Evolutionary conservation across 2,113 vertebrate genomes (phyloP).

Genomic region (Mastomys coucha): DNA sequence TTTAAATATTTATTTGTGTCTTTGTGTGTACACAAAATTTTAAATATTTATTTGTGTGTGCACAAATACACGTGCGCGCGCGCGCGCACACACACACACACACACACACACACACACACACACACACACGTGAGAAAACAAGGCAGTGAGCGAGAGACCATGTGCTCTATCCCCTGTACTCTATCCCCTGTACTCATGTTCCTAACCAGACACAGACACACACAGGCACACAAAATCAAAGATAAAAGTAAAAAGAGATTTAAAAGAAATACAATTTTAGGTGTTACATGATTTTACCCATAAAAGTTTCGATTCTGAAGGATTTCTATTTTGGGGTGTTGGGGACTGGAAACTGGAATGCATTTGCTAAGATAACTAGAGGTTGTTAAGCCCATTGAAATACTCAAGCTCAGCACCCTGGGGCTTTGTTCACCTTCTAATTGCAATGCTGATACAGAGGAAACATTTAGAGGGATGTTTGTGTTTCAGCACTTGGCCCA

Average conservation of each 20-base stretch:
- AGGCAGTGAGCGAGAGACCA: neutral
- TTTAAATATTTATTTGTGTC: neutral
- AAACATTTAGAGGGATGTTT: neutral
- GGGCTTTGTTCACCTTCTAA: neutral
- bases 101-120: neutral
- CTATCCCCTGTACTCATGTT: neutral
- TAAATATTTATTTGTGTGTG: too few relatives aligned
- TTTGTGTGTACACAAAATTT: neutral
- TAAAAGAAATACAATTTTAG: neutral
- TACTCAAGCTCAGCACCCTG: neutral
- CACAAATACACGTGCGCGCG: too few relatives aligned
- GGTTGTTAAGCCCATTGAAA: neutral
- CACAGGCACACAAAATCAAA: neutral
- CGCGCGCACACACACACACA: too few relatives aligned
- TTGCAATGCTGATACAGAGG: neutral
- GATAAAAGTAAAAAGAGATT: neutral
- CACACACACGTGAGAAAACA: neutral
- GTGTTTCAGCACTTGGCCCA: neutral
- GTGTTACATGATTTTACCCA: neutral
- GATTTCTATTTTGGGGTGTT: neutral
- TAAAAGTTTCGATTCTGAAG: neutral
- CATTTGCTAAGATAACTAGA: neutral
- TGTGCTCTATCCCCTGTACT: neutral
- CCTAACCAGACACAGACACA: neutral
- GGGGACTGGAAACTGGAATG: neutral